These are phyloP conservation scores for Druon quercuslanigerum DNA, from an alignment of 1,140 invertebrate genomes.

Conservation along the genomic window DNA sequence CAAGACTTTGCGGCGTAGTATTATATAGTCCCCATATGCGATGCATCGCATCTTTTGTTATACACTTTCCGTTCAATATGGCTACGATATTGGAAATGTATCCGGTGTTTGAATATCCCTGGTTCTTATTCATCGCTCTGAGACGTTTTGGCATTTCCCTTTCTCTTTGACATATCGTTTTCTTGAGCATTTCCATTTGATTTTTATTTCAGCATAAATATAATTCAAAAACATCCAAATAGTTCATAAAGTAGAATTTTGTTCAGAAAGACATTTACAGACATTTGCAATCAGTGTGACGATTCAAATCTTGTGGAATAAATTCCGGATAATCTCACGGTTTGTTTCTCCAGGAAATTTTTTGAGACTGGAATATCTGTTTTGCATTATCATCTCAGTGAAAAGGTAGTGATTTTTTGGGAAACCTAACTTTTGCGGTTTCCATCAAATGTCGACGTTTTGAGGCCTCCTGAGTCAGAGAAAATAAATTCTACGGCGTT, in stretches of 20 bases:
- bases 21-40: background rate
- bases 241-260: background rate
- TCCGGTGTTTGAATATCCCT: slow-evolving; percentile 33
- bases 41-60: slow-evolving; percentile 45
- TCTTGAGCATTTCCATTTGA: slow-evolving; percentile 22
- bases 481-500: too few relatives aligned
- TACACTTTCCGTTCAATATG: slow-evolving; percentile 41
- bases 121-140: slow-evolving; percentile 38
- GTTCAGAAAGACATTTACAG: too few relatives aligned
- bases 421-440: too few relatives aligned
- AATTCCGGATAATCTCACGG: too few relatives aligned
- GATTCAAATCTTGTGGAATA: too few relatives aligned
- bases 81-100: slow-evolving; percentile 45
- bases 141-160: slow-evolving; percentile 38
- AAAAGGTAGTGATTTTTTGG: too few relatives aligned
- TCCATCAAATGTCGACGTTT: too few relatives aligned
- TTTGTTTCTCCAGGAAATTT: too few relatives aligned
- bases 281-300: too few relatives aligned
- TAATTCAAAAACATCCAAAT: background rate
- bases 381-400: too few relatives aligned
- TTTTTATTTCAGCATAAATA: slow-evolving; percentile 26
- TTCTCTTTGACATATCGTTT: slow-evolving; percentile 35
- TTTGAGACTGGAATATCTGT: too few relatives aligned
- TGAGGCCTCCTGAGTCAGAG: too few relatives aligned
- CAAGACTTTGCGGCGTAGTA: background rate